Percentiles rank a stretch among this genome's conserved stretches.
Conservation (phyloP, 2,113 vertebrate species). For the Trematocara zebra region DNA sequence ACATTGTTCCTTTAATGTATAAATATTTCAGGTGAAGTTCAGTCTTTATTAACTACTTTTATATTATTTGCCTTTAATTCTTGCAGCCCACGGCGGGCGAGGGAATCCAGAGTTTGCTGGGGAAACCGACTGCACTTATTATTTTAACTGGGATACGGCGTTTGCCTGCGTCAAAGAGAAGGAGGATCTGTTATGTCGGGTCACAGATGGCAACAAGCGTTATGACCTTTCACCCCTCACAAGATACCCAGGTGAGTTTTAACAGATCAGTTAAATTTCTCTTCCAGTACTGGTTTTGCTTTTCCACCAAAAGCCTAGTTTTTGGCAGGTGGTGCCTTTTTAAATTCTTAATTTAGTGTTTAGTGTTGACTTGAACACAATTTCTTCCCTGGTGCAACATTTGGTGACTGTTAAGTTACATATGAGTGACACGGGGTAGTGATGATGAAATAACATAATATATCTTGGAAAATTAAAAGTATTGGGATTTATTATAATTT, state of each 20-base stretch:
- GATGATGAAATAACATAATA: neutral
- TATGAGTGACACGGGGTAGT: neutral
- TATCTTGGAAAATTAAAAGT: neutral
- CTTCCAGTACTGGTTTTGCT: neutral
- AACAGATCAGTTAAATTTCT: neutral
- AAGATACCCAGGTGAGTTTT: slow-evolving; percentile 76
- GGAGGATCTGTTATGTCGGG: slow-evolving; percentile 82
- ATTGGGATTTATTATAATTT: neutral
- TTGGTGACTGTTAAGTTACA: neutral
- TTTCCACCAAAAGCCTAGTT: neutral
- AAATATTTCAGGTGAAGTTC: neutral
- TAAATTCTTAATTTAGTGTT: neutral
- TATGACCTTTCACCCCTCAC: slow-evolving; percentile 86
- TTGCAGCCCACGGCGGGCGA: slow-evolving; percentile 65
- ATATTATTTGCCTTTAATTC: neutral
- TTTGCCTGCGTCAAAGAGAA: slow-evolving; percentile 87
- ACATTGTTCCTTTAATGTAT: neutral
- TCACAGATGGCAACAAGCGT: slow-evolving; percentile 73
- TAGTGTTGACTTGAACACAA: neutral
- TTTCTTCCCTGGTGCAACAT: neutral
- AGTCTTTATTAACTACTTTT: too few relatives aligned
- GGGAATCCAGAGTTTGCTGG: slow-evolving; percentile 81
- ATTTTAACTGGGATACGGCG: slow-evolving; percentile 88
- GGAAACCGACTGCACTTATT: slow-evolving; percentile 93
- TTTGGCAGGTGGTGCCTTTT: neutral